phyloP scores from a whole-genome alignment of 1,140 invertebrate genomes.

The Metopolophium dirhodum region DNA sequence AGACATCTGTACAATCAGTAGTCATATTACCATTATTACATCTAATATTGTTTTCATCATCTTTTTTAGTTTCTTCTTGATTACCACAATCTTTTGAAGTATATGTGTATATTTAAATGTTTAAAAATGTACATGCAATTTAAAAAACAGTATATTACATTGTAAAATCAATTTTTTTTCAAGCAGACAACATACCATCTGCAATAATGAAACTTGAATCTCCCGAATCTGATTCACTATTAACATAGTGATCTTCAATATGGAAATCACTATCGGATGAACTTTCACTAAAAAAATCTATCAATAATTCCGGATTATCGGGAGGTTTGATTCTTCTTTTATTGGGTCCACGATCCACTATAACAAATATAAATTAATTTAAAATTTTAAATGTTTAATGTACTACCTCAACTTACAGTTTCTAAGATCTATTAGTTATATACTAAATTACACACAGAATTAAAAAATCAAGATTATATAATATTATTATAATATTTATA shows the following conservation, averaged over 20 bases:
- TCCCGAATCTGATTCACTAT: slow-evolving; percentile 67
- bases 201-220: slow-evolving; percentile 46
- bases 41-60: slow-evolving; percentile 63
- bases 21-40: slow-evolving; percentile 61
- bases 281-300: slow-evolving; percentile 75
- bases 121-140: background rate
- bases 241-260: slow-evolving; percentile 83
- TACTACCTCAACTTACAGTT: background rate
- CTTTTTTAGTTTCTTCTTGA: slow-evolving; percentile 63
- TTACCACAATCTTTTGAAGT: slow-evolving; percentile 61
- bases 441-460: background rate
- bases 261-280: slow-evolving; percentile 95
- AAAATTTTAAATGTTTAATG: background rate
- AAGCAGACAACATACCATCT: slow-evolving; percentile 47
- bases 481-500: too few relatives aligned
- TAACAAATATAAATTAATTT: slow-evolving; percentile 61
- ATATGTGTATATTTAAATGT: background rate
- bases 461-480: background rate
- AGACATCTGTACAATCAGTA: slow-evolving; percentile 60
- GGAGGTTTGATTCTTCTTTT: slow-evolving; percentile 84
- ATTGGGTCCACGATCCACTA: slow-evolving; percentile 82
- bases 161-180: background rate
- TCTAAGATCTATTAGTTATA: background rate
- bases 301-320: slow-evolving; percentile 67
- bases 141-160: background rate